Base-by-base conservation (phyloP, 2,888 invertebrate genomes). In the Heliconius ethilla region DNA sequence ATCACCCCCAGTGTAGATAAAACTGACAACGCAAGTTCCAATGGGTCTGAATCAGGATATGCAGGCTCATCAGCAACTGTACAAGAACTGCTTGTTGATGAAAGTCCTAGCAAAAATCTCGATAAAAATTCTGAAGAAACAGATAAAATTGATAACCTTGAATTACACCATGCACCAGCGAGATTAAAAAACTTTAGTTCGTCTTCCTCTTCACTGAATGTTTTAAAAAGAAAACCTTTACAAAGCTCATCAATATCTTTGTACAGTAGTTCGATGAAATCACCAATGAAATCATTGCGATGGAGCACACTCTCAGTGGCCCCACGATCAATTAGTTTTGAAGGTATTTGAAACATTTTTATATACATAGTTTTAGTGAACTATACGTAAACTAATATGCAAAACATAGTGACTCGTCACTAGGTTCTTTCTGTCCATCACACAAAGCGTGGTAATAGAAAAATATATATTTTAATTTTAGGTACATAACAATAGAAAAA, bases 231-330 rank as follows among this genome's bases (percentile, higher is more conserved):
- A 86, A 83, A 81, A 84, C 85, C 85, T 77, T 74, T 85, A 59
- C 82, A 82, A 79, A 87, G 85, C 29, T 87, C 90, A 45, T 86
- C 89, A 11, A 87, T 87, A 75, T 91, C 91, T n/a, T 84, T 91
- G 77, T 81, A 80, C 55, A 82, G 82, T 33, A 83, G 83, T 40
- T 69, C 62, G 11, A 84, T 83, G 73, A 90, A 86, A 82, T 69
- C 80, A 22, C 85, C 87, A 75, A 80, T 83, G n/a, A 91, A 90
- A 83, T 87, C 86, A 63, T 82, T 89, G 69, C 89, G 90, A 73
- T 91, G 92, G 90, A 92, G 89, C 84, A 89, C 92, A 22, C 79
- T 90, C 70, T 87, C 89, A 33, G 82, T 88, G 75, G 87, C 88
- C 33, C 85, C 87, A 76, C 87, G 83, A 78, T 86, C 87, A 55